Evolutionary conservation across 2,888 invertebrate genomes (phyloP).

Genomic region (Pilophorus perplexus): DNA sequence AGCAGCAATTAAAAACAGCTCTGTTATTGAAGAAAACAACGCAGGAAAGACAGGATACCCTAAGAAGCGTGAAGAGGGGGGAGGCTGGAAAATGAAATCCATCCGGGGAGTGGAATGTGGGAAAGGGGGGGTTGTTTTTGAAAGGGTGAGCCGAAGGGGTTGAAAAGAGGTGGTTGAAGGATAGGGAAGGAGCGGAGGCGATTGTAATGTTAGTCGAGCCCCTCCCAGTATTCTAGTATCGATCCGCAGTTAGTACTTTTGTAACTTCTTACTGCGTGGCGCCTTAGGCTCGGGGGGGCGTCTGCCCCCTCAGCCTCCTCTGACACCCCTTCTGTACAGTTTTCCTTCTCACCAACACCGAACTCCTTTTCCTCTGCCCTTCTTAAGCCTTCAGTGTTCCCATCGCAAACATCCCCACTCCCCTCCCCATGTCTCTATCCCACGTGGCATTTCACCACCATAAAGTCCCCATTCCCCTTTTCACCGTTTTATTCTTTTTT

Average conservation of each 20-base stretch:
- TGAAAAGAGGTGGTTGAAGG: neutral
- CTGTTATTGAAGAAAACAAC: constrained; percentile 34
- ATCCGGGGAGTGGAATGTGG: neutral
- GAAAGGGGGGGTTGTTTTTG: constrained; percentile 36
- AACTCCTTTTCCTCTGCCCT: too few species aligned
- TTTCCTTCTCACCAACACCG: constrained; percentile 11
- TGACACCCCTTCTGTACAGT: constrained; percentile 3
- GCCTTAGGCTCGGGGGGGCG: constrained; percentile 42
- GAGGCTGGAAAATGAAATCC: constrained; percentile 22
- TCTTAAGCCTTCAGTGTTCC: constrained; percentile 1
- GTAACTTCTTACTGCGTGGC: constrained; percentile 49
- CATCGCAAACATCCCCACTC: constrained; percentile 26
- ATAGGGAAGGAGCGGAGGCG: constrained; percentile 3
- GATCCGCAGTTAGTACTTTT: constrained; percentile 48
- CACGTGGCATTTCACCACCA: constrained; percentile 4
- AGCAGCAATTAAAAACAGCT: constrained; percentile 32
- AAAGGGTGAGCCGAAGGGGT: constrained; percentile 18
- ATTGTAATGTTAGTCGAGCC: constrained; percentile 41
- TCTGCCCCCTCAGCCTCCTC: constrained; percentile 38
- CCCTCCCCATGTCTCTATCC: neutral
- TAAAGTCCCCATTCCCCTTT: neutral
- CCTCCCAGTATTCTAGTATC: constrained; percentile 44
- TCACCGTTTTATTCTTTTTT: constrained; percentile 5
- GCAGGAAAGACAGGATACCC: neutral
- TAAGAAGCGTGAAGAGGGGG: neutral